phyloP scores from a whole-genome alignment of 1,140 invertebrate species.

The Bombus superbus region DNA sequence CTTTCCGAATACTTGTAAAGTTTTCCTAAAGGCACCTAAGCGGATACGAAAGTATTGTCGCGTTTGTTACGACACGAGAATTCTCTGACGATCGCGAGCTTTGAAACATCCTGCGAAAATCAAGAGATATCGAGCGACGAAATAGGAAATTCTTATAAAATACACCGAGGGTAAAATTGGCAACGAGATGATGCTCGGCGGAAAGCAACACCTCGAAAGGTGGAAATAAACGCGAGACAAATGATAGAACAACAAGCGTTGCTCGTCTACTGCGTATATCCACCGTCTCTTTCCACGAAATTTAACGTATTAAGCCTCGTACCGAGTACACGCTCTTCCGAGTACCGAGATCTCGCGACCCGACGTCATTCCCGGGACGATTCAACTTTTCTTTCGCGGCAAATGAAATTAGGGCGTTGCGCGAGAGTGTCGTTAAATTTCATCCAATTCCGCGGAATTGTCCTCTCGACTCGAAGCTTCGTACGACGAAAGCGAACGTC shows the following conservation, averaged over 20 bases:
- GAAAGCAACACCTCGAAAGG: not conserved
- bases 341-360: not conserved
- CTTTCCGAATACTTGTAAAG: no score
- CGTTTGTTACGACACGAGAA: not conserved
- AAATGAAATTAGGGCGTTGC: constrained; percentile 16
- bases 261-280: no score
- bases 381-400: not conserved
- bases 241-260: constrained; percentile 1
- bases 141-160: not conserved
- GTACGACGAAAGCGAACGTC: not conserved
- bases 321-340: not conserved
- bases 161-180: constrained; percentile 21
- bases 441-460: not conserved
- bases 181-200: not conserved
- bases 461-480: not conserved
- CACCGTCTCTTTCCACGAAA: not conserved
- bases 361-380: not conserved
- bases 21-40: no score
- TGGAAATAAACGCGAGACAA: constrained; percentile 26
- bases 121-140: not conserved
- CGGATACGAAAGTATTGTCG: no score
- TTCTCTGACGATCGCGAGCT: no score
- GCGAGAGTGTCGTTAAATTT: not conserved
- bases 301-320: constrained; percentile 9
- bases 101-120: not conserved